Conservation (phyloP, 2,797 vertebrate genomes). For the Pipistrellus nathusii region DNA sequence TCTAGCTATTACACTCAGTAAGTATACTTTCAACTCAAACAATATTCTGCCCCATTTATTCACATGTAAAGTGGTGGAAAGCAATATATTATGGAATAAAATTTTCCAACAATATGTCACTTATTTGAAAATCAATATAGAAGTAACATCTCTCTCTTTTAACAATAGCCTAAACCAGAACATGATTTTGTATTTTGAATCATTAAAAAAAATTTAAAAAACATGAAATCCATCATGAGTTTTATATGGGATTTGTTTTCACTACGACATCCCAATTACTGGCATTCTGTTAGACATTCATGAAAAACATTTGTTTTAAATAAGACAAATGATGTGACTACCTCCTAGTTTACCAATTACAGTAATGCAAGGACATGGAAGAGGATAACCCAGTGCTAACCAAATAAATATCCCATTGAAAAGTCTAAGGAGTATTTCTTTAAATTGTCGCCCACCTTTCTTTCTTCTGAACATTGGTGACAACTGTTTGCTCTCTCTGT, state of each 20-base stretch:
- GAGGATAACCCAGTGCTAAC: not conserved
- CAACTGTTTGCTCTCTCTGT: slow-evolving; percentile 53
- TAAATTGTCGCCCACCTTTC: slow-evolving; percentile 21
- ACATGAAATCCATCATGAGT: not conserved
- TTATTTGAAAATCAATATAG: not conserved
- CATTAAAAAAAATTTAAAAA: not conserved
- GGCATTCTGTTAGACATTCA: not conserved
- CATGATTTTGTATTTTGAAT: slow-evolving; percentile 43
- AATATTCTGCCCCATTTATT: not conserved
- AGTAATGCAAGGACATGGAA: not conserved
- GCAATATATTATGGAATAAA: not conserved
- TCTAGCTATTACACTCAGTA: slow-evolving; percentile 15
- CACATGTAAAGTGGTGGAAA: not conserved
- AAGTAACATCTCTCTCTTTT: slow-evolving; percentile 37
- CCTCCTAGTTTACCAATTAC: not conserved
- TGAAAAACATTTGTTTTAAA: not conserved
- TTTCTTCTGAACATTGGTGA: slow-evolving; percentile 65
- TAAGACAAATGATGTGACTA: not conserved
- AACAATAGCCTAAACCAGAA: slow-evolving; percentile 36
- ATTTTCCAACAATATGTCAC: slow-evolving; percentile 5
- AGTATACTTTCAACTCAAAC: slow-evolving; percentile 11
- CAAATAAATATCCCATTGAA: not conserved
- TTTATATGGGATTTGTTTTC: slow-evolving; percentile 43
- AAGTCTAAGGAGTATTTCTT: slow-evolving; percentile 17
- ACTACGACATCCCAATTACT: not conserved